Conservation (phyloP, 2,888 invertebrate species). For the Coenonympha glycerion region DNA sequence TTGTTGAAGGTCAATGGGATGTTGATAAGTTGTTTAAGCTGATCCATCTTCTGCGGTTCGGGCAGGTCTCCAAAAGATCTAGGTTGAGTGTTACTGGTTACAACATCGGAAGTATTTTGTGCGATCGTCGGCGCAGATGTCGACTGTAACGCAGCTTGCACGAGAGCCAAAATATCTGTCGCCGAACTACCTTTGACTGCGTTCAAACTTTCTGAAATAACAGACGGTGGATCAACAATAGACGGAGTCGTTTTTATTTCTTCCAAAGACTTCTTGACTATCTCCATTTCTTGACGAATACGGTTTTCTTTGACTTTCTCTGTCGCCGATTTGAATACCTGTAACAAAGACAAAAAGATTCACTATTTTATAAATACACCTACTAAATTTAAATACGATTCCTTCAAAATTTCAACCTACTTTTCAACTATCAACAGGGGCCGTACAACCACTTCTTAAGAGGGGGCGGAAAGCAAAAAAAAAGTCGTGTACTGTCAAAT, state of each 20-base stretch:
- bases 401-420: background rate
- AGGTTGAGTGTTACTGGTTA: conserved; percentile 47
- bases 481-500: too few relatives aligned
- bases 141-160: conserved; percentile 58
- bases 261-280: conserved; percentile 66
- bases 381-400: too few relatives aligned
- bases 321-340: conserved; percentile 83
- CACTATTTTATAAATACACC: background rate
- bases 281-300: conserved; percentile 75
- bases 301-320: conserved; percentile 81
- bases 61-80: conserved; percentile 59
- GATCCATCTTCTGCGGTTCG: conserved; percentile 26
- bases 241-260: too few relatives aligned
- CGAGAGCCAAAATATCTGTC: conserved; percentile 54
- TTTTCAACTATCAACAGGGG: too few relatives aligned
- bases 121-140: conserved; percentile 29
- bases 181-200: conserved; percentile 45
- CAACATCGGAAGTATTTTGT: conserved; percentile 36
- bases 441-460: too few relatives aligned
- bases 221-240: too few relatives aligned
- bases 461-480: too few relatives aligned
- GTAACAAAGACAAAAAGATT: conserved; percentile 24
- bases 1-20: conserved; percentile 3
- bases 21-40: conserved; percentile 5
- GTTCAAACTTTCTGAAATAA: conserved; percentile 18